phyloP scores from a whole-genome alignment of 2,888 invertebrate genomes.

The Zele albiditarsus region DNA sequence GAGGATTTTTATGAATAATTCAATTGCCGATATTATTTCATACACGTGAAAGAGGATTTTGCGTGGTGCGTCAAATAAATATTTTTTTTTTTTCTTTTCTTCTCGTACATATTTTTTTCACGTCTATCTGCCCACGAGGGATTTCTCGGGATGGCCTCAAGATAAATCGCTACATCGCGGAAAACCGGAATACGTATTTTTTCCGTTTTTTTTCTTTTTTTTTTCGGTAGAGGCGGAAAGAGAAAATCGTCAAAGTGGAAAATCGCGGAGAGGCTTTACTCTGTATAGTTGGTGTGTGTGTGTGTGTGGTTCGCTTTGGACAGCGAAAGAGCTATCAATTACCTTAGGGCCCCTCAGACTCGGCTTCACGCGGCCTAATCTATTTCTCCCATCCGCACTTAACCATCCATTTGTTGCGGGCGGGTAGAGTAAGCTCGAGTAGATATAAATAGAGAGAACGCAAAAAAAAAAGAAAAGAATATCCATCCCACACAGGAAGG shows the following conservation, averaged over 20 bases:
- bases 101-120: conserved; percentile 1
- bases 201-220: background rate
- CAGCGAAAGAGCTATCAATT: conserved; percentile 59
- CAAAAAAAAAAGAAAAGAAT: background rate
- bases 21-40: background rate
- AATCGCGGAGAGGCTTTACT: conserved; percentile 32
- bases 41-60: background rate
- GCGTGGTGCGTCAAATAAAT: background rate
- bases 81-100: background rate
- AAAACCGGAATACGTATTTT: conserved; percentile 28
- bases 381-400: conserved; percentile 61
- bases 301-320: conserved; percentile 3
- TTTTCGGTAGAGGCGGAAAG: background rate
- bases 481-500: background rate
- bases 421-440: conserved; percentile 17
- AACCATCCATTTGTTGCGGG: conserved; percentile 57
- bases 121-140: background rate
- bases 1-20: background rate
- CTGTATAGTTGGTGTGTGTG: background rate
- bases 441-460: background rate
- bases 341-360: conserved; percentile 53
- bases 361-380: conserved; percentile 54
- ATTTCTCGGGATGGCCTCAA: conserved; percentile 14
- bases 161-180: conserved; percentile 27
- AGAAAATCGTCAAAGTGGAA: conserved; percentile 32